Evolutionary conservation across 2,888 invertebrate species (phyloP), one percentile per base, ranked within the genome.

Genomic region (Gryllus longicercus): DNA sequence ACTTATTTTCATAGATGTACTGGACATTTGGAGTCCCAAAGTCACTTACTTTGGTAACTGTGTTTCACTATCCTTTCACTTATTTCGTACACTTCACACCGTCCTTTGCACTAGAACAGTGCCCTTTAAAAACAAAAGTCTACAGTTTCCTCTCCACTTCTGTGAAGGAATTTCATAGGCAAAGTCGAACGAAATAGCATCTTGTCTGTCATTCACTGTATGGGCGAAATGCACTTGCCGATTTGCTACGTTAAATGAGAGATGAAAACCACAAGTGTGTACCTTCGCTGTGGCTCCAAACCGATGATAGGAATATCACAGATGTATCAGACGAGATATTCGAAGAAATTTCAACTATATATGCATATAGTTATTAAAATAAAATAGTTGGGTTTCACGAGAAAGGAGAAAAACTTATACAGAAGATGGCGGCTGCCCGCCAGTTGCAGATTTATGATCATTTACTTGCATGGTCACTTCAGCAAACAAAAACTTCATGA

Each of bases 391-490:
- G 76, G 79, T 83, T 83, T 82, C 84, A 83, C 83, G 84, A 84
- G 86, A 85, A 86, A 85, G 84, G 85, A 85, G 85, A 86, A 89
- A 89, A 88, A 88, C 86, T 88, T 87, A 88, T 88, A 87, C 88
- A 88, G 88, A 90, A 90, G 89, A 90, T 90, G 90, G 90, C 90
- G 89, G 89, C 88, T 88, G 87, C 86, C 87, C 87, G 87, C 86
- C 87, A 87, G 84, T 85, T 83, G 85, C 85, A 84, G 84, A 85
- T 85, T 85, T 85, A 85, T 85, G 81, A 81, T 81, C 82, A 82
- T 79, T 82, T 82, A 81, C 80, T 78, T 81, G 79, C 81, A 80
- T 78, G 80, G 78, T 80, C 82, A 80, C 79, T 82, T 80, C 78
- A 74, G 80, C 63, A 63, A 63, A 63, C 63, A 63, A 18, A 18